Base-by-base conservation (phyloP, 2,888 invertebrate genomes). In the Lasius fuliginosus region DNA sequence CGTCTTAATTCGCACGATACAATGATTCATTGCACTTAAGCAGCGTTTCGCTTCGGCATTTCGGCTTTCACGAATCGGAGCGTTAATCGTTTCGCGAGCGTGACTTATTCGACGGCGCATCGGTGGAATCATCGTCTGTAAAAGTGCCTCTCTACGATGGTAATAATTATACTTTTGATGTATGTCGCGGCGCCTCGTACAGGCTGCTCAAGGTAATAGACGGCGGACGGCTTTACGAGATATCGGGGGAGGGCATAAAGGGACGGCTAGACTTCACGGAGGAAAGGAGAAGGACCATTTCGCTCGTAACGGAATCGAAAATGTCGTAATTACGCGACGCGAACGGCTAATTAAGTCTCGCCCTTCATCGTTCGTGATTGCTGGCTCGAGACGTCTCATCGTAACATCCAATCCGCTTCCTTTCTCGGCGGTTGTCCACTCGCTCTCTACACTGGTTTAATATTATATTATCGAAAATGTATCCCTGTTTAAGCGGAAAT, bases 91-190 rank as follows among this genome's bases (percentile, higher is more conserved):
- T 58, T 42, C 58, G n/a, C 56, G 6, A 23, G 1, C 69, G 69
- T 46, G 46, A 27, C 68, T 60, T 23, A n/a, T 60, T 74, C 64
- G 40, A 49, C 75, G 49, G 33, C 46, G 36, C 53, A 46, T 60
- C 42, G 23, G 23, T 23, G 23, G n/a, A 68, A 46, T 27, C 74
- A 64, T 56, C 68, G 82, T 82, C 86, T 85, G 85, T 88, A 90
- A 91, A 91, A 91, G 81, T 86, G 86, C 49, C 83, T 85, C 83
- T 85, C 88, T 60, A 82, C 86, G 81, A 67, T 77, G 87, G 89
- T 42, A 15, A 79, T 89, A 90, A 92, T 92, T 92, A 92, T 84
- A 76, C 85, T 83, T 91, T 92, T 92, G 88, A 92, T 92, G 91
- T 86, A 88, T 83, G 82, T 88, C 85, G 84, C 89, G 92, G 92